Percentiles rank a stretch among this genome's conserved stretches.
These are phyloP conservation scores for Typhlichthys subterraneus DNA, from an alignment of 2,797 vertebrate genomes.

Conservation along the genomic window DNA sequence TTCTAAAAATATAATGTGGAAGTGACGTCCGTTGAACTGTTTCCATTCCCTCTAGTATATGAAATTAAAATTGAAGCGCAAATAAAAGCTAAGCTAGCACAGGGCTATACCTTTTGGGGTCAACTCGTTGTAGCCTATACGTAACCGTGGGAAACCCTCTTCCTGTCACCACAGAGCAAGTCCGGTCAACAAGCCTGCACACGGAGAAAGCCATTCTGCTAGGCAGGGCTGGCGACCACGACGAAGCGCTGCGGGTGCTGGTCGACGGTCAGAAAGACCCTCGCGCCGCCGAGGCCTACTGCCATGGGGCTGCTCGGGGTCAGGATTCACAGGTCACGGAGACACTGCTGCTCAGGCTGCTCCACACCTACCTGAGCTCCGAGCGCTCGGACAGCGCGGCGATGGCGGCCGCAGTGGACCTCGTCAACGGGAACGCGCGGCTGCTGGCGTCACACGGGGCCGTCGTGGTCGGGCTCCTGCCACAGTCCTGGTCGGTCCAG, in stretches of 20 bases:
- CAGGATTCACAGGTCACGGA: conserved; percentile 38
- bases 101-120: neutral
- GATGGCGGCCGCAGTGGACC: conserved; percentile 50
- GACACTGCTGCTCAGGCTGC: conserved; percentile 57
- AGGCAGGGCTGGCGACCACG: conserved; percentile 57
- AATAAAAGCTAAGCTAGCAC: neutral
- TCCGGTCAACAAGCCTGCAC: conserved; percentile 59
- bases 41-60: neutral
- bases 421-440: conserved; percentile 61
- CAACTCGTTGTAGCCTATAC: neutral
- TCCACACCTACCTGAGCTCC: conserved; percentile 64
- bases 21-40: no score
- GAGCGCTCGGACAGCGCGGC: conserved; percentile 35
- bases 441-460: conserved; percentile 53
- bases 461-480: conserved; percentile 65
- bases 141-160: neutral
- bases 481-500: conserved; percentile 71
- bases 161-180: conserved; percentile 49
- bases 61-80: neutral
- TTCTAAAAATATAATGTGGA: no score
- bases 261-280: conserved; percentile 55
- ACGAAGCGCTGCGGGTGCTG: conserved; percentile 65
- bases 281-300: conserved; percentile 67
- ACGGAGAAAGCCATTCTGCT: conserved; percentile 70
- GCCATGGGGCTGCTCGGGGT: conserved; percentile 57